Base-by-base conservation (phyloP, 2,888 invertebrate species). In the Theretra japonica region DNA sequence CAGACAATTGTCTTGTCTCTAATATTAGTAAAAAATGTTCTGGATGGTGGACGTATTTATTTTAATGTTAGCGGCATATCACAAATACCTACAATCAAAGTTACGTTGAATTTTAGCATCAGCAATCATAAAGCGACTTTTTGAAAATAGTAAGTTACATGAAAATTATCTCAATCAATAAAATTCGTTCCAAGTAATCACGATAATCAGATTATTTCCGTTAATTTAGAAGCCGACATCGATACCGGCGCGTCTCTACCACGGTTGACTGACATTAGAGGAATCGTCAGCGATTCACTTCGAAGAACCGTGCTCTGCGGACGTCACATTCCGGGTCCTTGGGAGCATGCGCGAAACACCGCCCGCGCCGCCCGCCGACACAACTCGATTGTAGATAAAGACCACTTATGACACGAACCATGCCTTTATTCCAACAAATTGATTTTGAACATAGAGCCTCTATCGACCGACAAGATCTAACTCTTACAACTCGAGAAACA, bases 341-440 rank as follows among this genome's bases (percentile, higher is more conserved):
- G 77, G 79, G 85, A 83, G 87, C 85, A 88, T 91, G 90, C 91
- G 93, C 92, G 86, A 93, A 91, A 86, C 88, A 76, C 83, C 85
- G 88, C 90, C 88, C 53, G 53, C 53, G 88, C 90, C 88, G 91
- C 91, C 91, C 53, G 88, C 90, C 88, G 91, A 91, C 91, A 88
- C 87, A 83, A 83, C 84, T 83, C 85, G 92, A 92, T 92, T 86
- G 80, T 83, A 91, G 93, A 94, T 93, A 92, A 90, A 86, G 81
- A 81, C 85, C 86, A 86, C 87, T 91, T 93, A 92, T 93, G 92
- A 92, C 90, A 90, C 88, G 88, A 88, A 86, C 87, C 90, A 87
- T 90, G 91, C 89, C 89, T 90, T 90, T 88, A 90, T 89, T 90
- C 89, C 86, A 89, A 90, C 91, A 93, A 93, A 92, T 93, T 93